Evolutionary conservation across 2,888 invertebrate genomes (phyloP), one percentile per base, ranked within the genome.

Genomic region (Palloptera scutellata): DNA sequence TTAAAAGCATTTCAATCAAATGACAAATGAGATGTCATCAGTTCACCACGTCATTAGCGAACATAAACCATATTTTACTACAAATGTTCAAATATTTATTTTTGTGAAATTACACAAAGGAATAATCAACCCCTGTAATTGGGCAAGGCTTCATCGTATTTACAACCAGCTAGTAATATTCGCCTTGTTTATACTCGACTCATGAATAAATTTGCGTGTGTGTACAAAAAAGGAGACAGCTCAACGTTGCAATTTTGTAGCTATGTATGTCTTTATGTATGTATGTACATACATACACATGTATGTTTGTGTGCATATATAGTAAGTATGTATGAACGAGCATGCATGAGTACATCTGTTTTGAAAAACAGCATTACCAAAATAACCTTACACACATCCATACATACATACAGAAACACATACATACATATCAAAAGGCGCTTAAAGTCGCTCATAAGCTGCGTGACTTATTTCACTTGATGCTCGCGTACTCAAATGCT

Each of bases 81-180:
- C 83, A 83, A 83, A 83, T 83, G 83, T 82, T 83, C 83, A 79
- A 79, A 82, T 81, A 81, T 79, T 72, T 70, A 61, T 43, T 17
- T n/a, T 57, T 40, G 45, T 10, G 48, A 48, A 55, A 19, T 45
- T 19, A 1, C 57, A 63, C 71, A 68, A 73, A 72, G 70, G 66
- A 70, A 71, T 68, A 69, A 65, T 63, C 75, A 74, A 72, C 75
- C 78, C 77, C 74, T 74, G 72, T 72, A 75, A 75, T 77, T 77
- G 75, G 74, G 73, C 71, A 69, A 72, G 68, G 58, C 30, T 57
- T 15, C n/a, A 59, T 8, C 42, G 11, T 17, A 57, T 12, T 1
- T 13, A n/a, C 51, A 20, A 62, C 54, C 20, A 48, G 61, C 59
- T 61, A 45, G 10, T 6, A 30, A 51, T 40, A 20, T 58, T 58